These are phyloP conservation scores for Agonopterix alstromeriana DNA, from an alignment of 2,888 invertebrate species.

Conservation along the genomic window DNA sequence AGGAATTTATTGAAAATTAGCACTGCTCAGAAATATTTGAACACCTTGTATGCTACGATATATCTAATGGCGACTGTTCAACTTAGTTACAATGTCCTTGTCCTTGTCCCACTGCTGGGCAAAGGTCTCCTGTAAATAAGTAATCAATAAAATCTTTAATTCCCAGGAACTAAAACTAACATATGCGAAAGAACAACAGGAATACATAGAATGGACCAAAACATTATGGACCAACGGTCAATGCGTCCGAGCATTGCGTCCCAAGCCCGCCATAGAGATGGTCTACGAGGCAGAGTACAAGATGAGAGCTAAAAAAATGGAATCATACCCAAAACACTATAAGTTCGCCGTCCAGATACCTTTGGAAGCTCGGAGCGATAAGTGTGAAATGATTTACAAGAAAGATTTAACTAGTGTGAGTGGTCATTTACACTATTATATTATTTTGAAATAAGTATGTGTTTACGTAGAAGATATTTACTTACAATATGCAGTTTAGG, in stretches of 20 bases:
- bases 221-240: conserved; percentile 39
- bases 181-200: conserved; percentile 51
- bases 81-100: too few species aligned
- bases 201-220: conserved; percentile 55
- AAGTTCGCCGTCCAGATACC: conserved; percentile 52
- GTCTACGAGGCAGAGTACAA: conserved; percentile 53
- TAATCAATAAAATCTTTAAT: not conserved
- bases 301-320: conserved; percentile 29
- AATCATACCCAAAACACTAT: conserved; percentile 38
- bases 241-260: conserved; percentile 45
- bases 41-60: too few species aligned
- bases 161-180: conserved; percentile 37
- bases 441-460: too few species aligned
- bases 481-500: too few species aligned
- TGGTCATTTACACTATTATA: not conserved
- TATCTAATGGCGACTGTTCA: too few species aligned
- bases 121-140: too few species aligned
- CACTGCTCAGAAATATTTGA: too few species aligned
- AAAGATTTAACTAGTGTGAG: conserved; percentile 42
- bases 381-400: conserved; percentile 27
- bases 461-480: too few species aligned
- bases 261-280: conserved; percentile 42
- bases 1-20: too few species aligned
- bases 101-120: too few species aligned
- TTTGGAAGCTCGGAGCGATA: conserved; percentile 19